phyloP scores from a whole-genome alignment of 2,888 invertebrate genomes.

The Erebia aethiops region DNA sequence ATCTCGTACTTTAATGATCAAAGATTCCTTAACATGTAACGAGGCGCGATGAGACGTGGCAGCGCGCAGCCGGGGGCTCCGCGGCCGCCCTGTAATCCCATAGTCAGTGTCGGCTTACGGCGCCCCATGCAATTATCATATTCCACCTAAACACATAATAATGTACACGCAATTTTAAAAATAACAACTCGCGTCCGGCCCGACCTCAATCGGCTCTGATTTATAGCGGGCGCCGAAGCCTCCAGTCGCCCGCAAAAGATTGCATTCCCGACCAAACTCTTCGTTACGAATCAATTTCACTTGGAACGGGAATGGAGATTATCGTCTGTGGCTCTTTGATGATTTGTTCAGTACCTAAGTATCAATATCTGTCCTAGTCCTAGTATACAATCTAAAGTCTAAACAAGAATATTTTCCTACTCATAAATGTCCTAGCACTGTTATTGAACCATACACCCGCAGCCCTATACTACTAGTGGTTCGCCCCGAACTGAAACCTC shows the following conservation, averaged over 20 bases:
- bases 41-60: constrained; percentile 42
- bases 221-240: constrained; percentile 66
- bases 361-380: neutral
- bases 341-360: neutral
- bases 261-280: constrained; percentile 54
- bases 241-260: constrained; percentile 54
- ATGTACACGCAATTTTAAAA: constrained; percentile 82
- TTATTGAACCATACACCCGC: no score
- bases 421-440: no score
- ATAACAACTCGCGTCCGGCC: constrained; percentile 77
- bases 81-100: constrained; percentile 76
- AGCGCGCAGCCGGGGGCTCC: constrained; percentile 40
- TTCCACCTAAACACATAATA: constrained; percentile 83
- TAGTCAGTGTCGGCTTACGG: constrained; percentile 79
- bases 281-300: constrained; percentile 7
- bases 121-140: constrained; percentile 82
- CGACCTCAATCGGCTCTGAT: constrained; percentile 76
- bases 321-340: neutral
- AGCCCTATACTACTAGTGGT: no score
- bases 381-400: no score
- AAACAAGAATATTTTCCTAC: no score
- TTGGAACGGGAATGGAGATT: neutral
- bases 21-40: constrained; percentile 39
- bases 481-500: no score
- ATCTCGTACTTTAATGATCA: no score